Evolutionary conservation across 2,113 vertebrate genomes (phyloP).

Genomic region (Notothenia rossii): DNA sequence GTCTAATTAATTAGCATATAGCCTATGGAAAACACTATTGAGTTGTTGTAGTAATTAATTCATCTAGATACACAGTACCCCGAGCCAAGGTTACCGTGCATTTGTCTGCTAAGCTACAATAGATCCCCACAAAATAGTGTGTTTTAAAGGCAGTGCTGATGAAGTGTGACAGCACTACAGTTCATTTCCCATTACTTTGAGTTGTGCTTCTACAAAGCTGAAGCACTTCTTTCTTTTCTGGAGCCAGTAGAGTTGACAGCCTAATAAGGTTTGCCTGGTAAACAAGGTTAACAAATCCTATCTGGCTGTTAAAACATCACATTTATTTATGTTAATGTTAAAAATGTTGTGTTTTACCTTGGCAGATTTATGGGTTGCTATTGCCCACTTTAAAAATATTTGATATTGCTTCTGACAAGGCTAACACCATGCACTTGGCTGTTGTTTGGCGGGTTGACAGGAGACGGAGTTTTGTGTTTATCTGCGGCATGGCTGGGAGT

Average conservation of each 20-base stretch:
- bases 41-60: slow-evolving; percentile 70
- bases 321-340: slow-evolving; percentile 50
- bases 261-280: slow-evolving; percentile 56
- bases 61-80: slow-evolving; percentile 48
- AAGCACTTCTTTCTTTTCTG: slow-evolving; percentile 34
- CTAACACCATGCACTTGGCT: slow-evolving; percentile 40
- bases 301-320: slow-evolving; percentile 43
- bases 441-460: slow-evolving; percentile 66
- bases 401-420: slow-evolving; percentile 57
- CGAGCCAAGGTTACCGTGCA: slow-evolving; percentile 67
- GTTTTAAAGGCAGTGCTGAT: slow-evolving; percentile 39
- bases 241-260: slow-evolving; percentile 53
- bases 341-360: slow-evolving; percentile 23
- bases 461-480: slow-evolving; percentile 42
- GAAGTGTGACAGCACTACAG: slow-evolving; percentile 43
- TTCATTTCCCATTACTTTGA: slow-evolving; percentile 53
- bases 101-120: slow-evolving; percentile 33
- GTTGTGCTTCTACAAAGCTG: slow-evolving; percentile 48
- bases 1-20: slow-evolving; percentile 78
- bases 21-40: slow-evolving; percentile 69
- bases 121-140: slow-evolving; percentile 31
- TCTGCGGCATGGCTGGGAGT: slow-evolving; percentile 66
- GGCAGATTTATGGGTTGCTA: slow-evolving; percentile 47
- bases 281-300: slow-evolving; percentile 52
- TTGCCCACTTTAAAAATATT: slow-evolving; percentile 32